Evolutionary conservation across 2,113 vertebrate species (phyloP), one percentile per base, ranked within the genome.

Genomic region (Paratilapia polleni): DNA sequence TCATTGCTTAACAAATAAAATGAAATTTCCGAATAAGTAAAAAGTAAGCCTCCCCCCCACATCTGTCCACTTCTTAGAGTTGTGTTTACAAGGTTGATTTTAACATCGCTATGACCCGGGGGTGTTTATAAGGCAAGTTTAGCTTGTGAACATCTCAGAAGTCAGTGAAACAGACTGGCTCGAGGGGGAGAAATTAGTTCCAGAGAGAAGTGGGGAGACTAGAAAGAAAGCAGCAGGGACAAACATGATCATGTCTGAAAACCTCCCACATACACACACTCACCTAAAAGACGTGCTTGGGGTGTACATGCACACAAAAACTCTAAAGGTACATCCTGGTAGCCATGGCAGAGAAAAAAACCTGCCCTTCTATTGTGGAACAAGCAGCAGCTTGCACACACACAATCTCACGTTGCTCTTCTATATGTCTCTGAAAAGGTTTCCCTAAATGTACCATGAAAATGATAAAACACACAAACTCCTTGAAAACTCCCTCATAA

Each of bases 61-160:
- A 66, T 80, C 59, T 61, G 83, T 78, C 77, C 77, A 36, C 80
- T 83, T 10, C 36, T 74, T 2, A 36, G 14, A 85, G 36, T 73
- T 82, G 54, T 83, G 94, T 94, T 94, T 94, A 94, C 88, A 84
- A 83, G 88, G 87, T 84, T 89, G 79, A 89, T 90, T 93, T 94
- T 89, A 75, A 96, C 95, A 93, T 89, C 75, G 73, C 70, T 81
- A 75, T 87, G 94, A 94, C 93, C 93, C 82, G 82, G n/a, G 82
- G 91, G 66, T 92, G 92, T 94, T 94, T 94, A 91, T 87, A 84
- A 80, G 91, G 74, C 80, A 49, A 81, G 87, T 95, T 94, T 91
- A 89, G 83, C 41, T 91, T 85, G 78, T 80, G 89, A 94, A 88
- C 84, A 90, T 93, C 91, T 90, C 73, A 94, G 88, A 94, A 88